Evolutionary conservation across 2,797 vertebrate species (phyloP), one percentile per base, ranked within the genome.

Genomic region (Chloroceryle inda): DNA sequence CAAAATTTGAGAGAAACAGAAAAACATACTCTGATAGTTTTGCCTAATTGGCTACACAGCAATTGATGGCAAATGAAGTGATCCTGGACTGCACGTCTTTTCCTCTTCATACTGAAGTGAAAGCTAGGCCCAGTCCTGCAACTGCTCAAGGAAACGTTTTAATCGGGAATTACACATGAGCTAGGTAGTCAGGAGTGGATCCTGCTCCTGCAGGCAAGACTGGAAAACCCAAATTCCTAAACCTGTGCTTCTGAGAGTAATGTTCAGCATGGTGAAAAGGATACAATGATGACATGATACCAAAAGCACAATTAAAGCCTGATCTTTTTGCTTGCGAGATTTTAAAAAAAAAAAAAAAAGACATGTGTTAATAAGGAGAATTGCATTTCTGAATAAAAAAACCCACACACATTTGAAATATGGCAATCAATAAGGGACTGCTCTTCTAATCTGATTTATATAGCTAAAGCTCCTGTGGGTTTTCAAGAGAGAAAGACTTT

Each of bases 1-100:
- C 35, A 26, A 84, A 88, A 22, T 73, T 92, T 81, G 75, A 92
- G 76, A 89, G 92, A 94, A 88, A 11, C 37, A 84, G 73, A 88
- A 91, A 89, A 89, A 95, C 75, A 80, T 22, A 75, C 40, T 79
- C 5, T 6, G 19, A 38, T 45, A 42, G 68, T 92, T 96, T 91
- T 95, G 83, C 80, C 85, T 87, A 56, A 90, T 82, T 95, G 79
- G 47, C 85, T 92, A 81, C 77, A 27, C 52, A 69, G 56, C 13
- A 67, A 35, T 77, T 73, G 11, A 20, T 3, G 10, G 78, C 56
- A 67, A 93, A 77, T 16, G 8, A 88, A 73, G 27, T 19, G 9
- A 91, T 73, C 37, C 79, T 8, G 7, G 82, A 44, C 80, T 85
- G 67, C 62, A 23, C 11, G 66, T 92, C 84, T 85, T 66, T 58